phyloP scores from a whole-genome alignment of 2,113 vertebrate genomes.

The Mustelus asterias region DNA sequence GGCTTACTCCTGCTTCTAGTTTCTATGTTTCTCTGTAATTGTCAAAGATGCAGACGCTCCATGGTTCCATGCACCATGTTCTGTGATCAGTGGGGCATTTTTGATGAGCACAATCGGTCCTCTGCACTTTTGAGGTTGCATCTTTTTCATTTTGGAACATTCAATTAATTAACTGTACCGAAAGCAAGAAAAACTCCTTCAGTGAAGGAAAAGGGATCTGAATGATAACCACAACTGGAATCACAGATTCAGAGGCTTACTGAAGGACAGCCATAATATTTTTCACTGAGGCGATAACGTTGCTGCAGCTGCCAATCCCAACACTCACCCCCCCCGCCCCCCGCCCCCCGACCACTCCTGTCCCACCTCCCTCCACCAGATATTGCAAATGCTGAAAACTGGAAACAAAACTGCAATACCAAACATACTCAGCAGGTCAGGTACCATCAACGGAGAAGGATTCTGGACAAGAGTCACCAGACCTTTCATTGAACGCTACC shows the following conservation, averaged over 20 bases:
- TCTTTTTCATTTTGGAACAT: not conserved
- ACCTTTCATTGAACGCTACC: not conserved
- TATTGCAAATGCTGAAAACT: not conserved
- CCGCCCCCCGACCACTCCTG: too few species aligned
- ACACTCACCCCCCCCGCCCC: too few species aligned
- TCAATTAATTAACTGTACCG: not conserved
- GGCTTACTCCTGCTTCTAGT: too few species aligned
- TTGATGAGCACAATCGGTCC: not conserved
- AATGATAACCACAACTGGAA: not conserved
- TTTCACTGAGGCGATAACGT: not conserved
- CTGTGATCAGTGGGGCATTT: not conserved
- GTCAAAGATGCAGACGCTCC: not conserved
- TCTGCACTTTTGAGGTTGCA: not conserved
- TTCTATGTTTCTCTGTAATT: not conserved
- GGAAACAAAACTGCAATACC: not conserved
- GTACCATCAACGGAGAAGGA: too few species aligned
- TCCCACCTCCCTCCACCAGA: not conserved
- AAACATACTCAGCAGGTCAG: not conserved
- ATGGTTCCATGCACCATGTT: not conserved
- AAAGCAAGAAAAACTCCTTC: not conserved
- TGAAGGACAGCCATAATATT: not conserved
- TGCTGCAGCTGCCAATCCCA: not conserved
- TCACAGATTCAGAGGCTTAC: not conserved
- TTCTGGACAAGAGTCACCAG: not conserved
- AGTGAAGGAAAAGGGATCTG: not conserved